Evolutionary conservation across 2,888 invertebrate species (phyloP).

Genomic region (Acrobeloides nanus): DNA sequence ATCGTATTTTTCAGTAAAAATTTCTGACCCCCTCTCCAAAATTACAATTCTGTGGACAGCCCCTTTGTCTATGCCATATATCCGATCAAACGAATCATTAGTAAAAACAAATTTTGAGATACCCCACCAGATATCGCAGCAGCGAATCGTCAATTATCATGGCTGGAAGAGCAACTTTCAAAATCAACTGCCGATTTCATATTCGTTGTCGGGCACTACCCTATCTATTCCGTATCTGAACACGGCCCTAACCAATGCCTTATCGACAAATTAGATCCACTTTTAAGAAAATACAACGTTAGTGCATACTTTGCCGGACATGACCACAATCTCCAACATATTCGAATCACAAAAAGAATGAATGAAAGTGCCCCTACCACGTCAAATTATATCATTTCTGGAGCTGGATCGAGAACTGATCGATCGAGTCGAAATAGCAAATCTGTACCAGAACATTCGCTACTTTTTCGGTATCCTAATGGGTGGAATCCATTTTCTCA

Average conservation of each 20-base stretch:
- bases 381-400: conserved; percentile 57
- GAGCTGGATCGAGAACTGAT: conserved; percentile 56
- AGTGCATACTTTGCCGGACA: conserved; percentile 58
- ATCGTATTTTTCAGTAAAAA: not conserved
- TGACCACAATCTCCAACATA: conserved; percentile 58
- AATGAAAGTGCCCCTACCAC: conserved; percentile 3
- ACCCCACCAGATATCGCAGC: conserved; percentile 18
- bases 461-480: too few relatives aligned
- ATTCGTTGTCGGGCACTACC: conserved; percentile 58
- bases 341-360: conserved; percentile 1
- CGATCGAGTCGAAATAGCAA: too few relatives aligned
- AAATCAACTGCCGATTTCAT: conserved; percentile 56
- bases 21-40: too few relatives aligned
- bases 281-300: conserved; percentile 56
- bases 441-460: too few relatives aligned
- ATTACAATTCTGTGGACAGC: conserved; percentile 5
- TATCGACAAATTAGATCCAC: conserved; percentile 54
- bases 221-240: conserved; percentile 57
- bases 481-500: too few relatives aligned
- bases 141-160: conserved; percentile 54
- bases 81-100: conserved; percentile 22
- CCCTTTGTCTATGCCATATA: not conserved
- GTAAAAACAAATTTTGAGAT: conserved; percentile 26
- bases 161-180: conserved; percentile 53
- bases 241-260: conserved; percentile 58